Conservation (phyloP, 2,113 vertebrate species). For the Mustela lutreola region DNA sequence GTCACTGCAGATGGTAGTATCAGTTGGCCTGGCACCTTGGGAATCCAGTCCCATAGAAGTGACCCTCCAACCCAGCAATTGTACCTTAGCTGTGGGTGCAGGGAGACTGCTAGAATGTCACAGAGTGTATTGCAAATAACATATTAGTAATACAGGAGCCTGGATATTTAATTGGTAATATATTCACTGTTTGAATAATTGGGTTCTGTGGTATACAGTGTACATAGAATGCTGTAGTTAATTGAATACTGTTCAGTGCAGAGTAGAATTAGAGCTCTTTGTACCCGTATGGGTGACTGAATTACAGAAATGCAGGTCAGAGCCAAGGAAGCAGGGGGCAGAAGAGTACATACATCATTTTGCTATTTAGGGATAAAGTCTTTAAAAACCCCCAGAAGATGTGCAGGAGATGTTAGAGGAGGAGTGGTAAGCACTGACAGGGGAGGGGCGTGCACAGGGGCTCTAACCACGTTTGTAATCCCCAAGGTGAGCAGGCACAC, state of each 20-base stretch:
- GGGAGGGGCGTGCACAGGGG: not conserved
- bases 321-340: not conserved
- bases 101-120: not conserved
- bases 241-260: not conserved
- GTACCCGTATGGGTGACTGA: not conserved
- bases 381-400: not conserved
- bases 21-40: not conserved
- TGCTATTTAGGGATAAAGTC: not conserved
- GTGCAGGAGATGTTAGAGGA: not conserved
- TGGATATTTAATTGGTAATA: not conserved
- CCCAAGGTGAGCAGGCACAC: not conserved
- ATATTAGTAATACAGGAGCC: not conserved
- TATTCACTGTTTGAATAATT: not conserved
- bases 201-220: not conserved
- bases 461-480: not conserved
- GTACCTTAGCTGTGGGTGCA: not conserved
- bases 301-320: not conserved
- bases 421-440: not conserved
- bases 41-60: not conserved
- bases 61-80: accelerated
- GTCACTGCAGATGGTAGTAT: not conserved
- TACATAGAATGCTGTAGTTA: accelerated
- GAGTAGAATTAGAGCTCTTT: not conserved
- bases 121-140: not conserved
- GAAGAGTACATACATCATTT: not conserved